phyloP scores from a whole-genome alignment of 2,888 invertebrate genomes.

The Andrena bucephala region DNA sequence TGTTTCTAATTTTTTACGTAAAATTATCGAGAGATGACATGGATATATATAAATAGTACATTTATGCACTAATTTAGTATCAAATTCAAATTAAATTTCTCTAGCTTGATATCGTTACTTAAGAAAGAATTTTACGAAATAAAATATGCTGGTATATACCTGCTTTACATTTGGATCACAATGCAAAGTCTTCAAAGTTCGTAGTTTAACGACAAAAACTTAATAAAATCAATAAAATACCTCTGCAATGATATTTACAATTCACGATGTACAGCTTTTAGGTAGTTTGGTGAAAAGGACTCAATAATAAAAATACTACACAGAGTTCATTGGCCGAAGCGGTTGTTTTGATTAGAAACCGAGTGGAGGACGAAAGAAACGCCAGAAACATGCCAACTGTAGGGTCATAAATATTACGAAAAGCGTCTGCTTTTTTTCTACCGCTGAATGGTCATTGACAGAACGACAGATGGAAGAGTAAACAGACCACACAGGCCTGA shows the following conservation, averaged over 20 bases:
- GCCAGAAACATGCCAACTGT: not conserved
- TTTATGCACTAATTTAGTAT: not conserved
- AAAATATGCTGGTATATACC: too few relatives aligned
- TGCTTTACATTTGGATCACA: not conserved
- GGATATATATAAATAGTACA: not conserved
- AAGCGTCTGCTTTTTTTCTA: slow-evolving; percentile 18
- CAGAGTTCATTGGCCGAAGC: not conserved
- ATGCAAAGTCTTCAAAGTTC: not conserved
- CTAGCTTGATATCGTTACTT: too few relatives aligned
- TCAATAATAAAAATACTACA: not conserved
- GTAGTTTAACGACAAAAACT: not conserved
- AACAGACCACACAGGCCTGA: slow-evolving; percentile 21
- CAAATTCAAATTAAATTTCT: too few relatives aligned
- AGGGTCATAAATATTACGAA: slow-evolving; percentile 1
- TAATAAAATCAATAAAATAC: not conserved
- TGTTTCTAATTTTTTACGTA: slow-evolving; percentile 11
- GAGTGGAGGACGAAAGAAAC: not conserved
- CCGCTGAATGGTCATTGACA: slow-evolving; percentile 38
- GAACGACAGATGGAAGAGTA: slow-evolving; percentile 29
- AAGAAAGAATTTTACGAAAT: too few relatives aligned
- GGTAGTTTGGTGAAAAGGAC: not conserved
- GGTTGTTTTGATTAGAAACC: not conserved
- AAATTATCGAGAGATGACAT: slow-evolving; percentile 15
- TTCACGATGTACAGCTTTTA: too few relatives aligned
- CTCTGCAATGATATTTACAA: too few relatives aligned